Conservation (phyloP, 2,888 invertebrate genomes). For the Caenorhabditis wallacei region DNA sequence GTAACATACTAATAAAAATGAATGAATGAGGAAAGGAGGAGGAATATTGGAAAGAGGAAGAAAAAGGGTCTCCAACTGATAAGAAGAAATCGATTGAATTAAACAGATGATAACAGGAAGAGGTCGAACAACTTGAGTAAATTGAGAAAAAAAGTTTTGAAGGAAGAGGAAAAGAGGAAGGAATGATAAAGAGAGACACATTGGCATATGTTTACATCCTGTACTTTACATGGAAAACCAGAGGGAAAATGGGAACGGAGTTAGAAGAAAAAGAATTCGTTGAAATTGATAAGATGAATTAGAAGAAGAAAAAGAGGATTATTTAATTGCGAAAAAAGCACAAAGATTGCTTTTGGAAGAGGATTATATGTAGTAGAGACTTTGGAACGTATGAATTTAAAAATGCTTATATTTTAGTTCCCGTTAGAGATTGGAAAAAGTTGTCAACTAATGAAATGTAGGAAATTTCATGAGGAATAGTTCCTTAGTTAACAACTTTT, state of each 20-base stretch:
- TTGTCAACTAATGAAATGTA: too few relatives aligned
- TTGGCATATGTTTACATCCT: neutral
- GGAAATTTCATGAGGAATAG: too few relatives aligned
- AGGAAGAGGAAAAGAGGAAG: neutral
- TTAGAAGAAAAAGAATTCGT: neutral
- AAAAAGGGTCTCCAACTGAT: too few relatives aligned
- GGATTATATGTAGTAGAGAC: too few relatives aligned
- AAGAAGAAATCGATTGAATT: neutral
- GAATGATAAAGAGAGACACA: neutral
- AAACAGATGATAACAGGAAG: conserved; percentile 3
- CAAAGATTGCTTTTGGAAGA: too few relatives aligned
- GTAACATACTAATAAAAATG: conserved; percentile 1
- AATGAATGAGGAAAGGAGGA: neutral
- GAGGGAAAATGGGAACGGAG: neutral
- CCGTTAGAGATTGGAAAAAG: too few relatives aligned
- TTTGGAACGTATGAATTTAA: too few relatives aligned
- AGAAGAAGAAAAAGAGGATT: neutral
- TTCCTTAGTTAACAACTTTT: too few relatives aligned
- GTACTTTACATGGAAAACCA: neutral
- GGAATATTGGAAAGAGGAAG: too few relatives aligned
- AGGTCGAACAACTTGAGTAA: neutral
- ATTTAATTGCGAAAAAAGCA: neutral
- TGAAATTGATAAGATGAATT: neutral
- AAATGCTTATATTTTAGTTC: too few relatives aligned
- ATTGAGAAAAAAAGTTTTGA: neutral